phyloP scores from a whole-genome alignment of 1,140 invertebrate species.

The Rhopalosiphum padi region DNA sequence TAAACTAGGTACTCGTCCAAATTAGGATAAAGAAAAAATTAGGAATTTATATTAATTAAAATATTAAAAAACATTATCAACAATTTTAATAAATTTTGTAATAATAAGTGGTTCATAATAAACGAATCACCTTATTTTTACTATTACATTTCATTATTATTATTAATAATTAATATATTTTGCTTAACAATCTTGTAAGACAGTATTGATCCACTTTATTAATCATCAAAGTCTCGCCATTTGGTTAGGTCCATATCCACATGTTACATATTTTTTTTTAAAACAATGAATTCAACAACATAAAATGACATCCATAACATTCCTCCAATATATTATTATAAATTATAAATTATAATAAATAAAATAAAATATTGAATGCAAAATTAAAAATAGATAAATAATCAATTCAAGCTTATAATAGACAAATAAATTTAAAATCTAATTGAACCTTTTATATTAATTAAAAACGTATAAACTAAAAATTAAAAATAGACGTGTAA shows the following conservation, averaged over 20 bases:
- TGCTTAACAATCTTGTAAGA: background rate
- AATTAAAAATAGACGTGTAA: background rate
- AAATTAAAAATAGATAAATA: background rate
- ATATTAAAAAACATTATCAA: too few relatives aligned
- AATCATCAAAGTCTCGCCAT: background rate
- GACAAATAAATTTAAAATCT: background rate
- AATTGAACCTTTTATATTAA: background rate
- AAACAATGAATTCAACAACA: background rate
- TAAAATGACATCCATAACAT: background rate
- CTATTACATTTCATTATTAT: background rate
- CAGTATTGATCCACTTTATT: background rate
- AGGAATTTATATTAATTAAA: too few relatives aligned
- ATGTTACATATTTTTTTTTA: background rate
- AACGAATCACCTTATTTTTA: too few relatives aligned
- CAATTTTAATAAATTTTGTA: too few relatives aligned
- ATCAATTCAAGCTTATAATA: background rate
- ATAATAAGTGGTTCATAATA: too few relatives aligned
- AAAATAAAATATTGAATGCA: background rate
- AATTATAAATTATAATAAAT: background rate
- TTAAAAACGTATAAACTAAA: background rate
- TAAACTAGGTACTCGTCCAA: too few relatives aligned
- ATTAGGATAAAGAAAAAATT: too few relatives aligned
- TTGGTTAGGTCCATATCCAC: background rate
- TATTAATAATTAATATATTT: background rate
- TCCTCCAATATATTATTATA: background rate